A percentile compares a stretch with the other conserved stretches of the same genome.
These are phyloP conservation scores for Eupithecia tripunctaria DNA, from an alignment of 2,888 invertebrate genomes.

Conservation along the genomic window DNA sequence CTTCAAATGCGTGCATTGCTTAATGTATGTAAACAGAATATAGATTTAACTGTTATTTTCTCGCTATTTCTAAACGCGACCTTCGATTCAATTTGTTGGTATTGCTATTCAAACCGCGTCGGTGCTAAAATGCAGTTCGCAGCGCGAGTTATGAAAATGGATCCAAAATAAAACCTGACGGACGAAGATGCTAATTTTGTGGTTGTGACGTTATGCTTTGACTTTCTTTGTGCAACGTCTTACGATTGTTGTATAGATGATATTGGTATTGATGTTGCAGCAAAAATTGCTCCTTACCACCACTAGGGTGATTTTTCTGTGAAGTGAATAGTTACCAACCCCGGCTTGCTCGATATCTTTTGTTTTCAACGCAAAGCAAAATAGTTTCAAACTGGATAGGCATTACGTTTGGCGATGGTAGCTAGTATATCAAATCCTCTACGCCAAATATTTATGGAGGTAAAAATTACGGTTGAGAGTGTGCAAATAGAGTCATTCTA, in stretches of 20 bases:
- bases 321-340: no score
- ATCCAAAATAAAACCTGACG: not conserved
- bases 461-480: not conserved
- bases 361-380: no score
- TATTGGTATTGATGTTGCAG: no score
- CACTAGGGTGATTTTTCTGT: no score
- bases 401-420: no score
- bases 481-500: not conserved
- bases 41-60: conserved; percentile 27
- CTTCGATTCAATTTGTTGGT: conserved; percentile 16
- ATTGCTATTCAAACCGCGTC: conserved; percentile 14
- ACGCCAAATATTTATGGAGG: no score
- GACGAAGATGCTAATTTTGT: not conserved
- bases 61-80: conserved; percentile 15
- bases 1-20: conserved; percentile 16
- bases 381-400: no score
- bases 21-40: conserved; percentile 24
- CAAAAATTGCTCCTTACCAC: no score
- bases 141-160: not conserved
- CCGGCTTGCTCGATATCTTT: no score
- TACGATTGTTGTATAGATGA: not conserved
- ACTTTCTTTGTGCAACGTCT: not conserved
- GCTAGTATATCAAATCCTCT: no score
- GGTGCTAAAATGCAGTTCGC: conserved; percentile 10
- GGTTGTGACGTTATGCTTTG: not conserved